phyloP scores from a whole-genome alignment of 2,113 vertebrate genomes.

The Brachionichthys hirsutus region DNA sequence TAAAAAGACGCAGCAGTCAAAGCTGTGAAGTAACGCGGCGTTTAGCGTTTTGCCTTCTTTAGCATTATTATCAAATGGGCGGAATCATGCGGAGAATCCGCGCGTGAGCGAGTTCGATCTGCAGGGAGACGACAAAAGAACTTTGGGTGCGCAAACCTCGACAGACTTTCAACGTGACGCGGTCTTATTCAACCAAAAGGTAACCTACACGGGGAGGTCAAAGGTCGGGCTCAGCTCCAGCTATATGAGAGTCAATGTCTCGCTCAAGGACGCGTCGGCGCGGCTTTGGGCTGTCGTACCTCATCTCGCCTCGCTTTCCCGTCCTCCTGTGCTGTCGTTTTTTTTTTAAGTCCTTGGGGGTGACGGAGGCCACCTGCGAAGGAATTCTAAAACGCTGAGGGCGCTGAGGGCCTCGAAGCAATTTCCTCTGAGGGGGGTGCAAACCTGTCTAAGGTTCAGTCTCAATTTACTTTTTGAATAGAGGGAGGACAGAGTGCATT shows the following conservation, averaged over 20 bases:
- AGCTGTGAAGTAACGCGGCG: not conserved
- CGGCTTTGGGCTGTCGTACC: conserved; percentile 22
- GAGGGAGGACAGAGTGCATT: conserved; percentile 30
- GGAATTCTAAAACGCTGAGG: conserved; percentile 12
- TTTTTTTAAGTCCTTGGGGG: conserved; percentile 9
- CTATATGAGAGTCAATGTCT: conserved; percentile 19
- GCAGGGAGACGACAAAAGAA: not conserved
- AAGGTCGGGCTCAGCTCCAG: conserved; percentile 45
- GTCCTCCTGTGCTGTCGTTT: not conserved
- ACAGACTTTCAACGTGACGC: conserved; percentile 19
- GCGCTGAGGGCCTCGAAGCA: not conserved
- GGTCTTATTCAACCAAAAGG: conserved; percentile 28
- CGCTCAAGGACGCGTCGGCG: conserved; percentile 43
- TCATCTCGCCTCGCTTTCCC: conserved; percentile 38
- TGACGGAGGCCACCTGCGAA: conserved; percentile 9
- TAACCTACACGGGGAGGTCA: conserved; percentile 51
- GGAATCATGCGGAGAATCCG: no score
- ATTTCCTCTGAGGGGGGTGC: conserved; percentile 21
- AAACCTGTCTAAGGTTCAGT: conserved; percentile 24
- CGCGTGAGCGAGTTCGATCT: no score
- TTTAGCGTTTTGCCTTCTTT: not conserved
- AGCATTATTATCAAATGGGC: no score
- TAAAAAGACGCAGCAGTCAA: not conserved
- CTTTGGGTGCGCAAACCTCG: conserved; percentile 35
- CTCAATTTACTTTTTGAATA: conserved; percentile 46